These are phyloP conservation scores for Helogale parvula DNA, from an alignment of 2,113 vertebrate genomes.

Conservation along the genomic window DNA sequence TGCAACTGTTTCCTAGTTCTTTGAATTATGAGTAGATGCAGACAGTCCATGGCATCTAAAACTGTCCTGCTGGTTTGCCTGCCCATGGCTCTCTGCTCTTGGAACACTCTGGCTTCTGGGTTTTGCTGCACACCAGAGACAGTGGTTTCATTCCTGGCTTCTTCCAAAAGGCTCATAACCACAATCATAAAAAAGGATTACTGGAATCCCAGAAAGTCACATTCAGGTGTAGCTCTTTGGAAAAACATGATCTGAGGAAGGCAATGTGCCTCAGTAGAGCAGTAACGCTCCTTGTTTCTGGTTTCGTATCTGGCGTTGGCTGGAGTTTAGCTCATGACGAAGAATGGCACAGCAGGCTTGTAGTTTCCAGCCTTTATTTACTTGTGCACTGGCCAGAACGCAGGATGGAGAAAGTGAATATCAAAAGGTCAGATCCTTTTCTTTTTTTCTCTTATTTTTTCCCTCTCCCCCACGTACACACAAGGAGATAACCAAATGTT, in stretches of 20 bases:
- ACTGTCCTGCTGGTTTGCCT: neutral
- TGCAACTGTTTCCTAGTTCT: neutral
- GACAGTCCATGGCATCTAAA: conserved; percentile 45
- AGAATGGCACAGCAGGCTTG: neutral
- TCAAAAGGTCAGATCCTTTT: conserved; percentile 63
- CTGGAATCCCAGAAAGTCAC: conserved; percentile 72
- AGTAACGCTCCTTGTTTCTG: conserved; percentile 54
- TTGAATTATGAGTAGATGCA: conserved; percentile 38
- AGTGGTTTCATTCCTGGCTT: conserved; percentile 73
- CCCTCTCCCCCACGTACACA: neutral
- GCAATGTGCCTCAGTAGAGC: neutral
- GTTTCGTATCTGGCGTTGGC: conserved; percentile 68
- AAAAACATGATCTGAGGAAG: conserved; percentile 69
- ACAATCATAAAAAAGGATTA: conserved; percentile 76
- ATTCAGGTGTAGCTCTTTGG: conserved; percentile 77
- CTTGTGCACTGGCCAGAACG: conserved; percentile 70
- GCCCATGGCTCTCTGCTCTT: conserved; percentile 3
- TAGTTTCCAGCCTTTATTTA: conserved; percentile 75
- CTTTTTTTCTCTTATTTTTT: neutral
- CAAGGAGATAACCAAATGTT: conserved; percentile 71
- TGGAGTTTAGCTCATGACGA: conserved; percentile 51
- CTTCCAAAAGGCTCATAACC: conserved; percentile 58
- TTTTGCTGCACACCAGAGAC: conserved; percentile 49
- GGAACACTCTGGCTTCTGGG: conserved; percentile 53
- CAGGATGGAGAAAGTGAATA: conserved; percentile 69